phyloP scores from a whole-genome alignment of 2,797 vertebrate genomes.

The Rachycentron canadum region DNA sequence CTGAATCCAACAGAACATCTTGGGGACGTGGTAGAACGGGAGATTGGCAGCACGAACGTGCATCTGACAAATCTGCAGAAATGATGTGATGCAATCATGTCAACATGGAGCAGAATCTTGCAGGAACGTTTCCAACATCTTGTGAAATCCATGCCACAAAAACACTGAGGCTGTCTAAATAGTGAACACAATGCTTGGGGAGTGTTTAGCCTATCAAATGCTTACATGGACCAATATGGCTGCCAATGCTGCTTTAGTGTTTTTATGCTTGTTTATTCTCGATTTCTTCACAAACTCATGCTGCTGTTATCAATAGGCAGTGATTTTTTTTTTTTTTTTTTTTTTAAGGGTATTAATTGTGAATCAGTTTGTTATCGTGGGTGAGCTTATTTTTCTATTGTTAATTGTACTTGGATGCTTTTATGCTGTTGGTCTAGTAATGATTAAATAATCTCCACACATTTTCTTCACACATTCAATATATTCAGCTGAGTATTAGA shows the following conservation, averaged over 20 bases:
- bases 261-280: not conserved
- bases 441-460: not conserved
- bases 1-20: not conserved
- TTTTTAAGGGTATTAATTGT: not conserved
- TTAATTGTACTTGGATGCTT: not conserved
- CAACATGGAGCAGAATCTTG: not conserved
- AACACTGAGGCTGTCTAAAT: not conserved
- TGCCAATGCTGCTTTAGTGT: constrained; percentile 1
- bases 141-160: not conserved
- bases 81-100: not conserved
- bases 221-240: not conserved
- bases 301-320: not conserved
- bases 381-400: not conserved
- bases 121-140: not conserved
- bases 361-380: not conserved
- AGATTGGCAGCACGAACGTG: not conserved
- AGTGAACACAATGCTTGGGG: not conserved
- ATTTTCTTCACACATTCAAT: not conserved
- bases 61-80: no score
- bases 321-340: no score
- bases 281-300: not conserved
- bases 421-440: not conserved
- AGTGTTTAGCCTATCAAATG: not conserved
- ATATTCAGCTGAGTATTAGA: not conserved
- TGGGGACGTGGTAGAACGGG: not conserved